Evolutionary conservation across 2,888 invertebrate genomes (phyloP), one percentile per base, ranked within the genome.

Genomic region (Ophraella communa): DNA sequence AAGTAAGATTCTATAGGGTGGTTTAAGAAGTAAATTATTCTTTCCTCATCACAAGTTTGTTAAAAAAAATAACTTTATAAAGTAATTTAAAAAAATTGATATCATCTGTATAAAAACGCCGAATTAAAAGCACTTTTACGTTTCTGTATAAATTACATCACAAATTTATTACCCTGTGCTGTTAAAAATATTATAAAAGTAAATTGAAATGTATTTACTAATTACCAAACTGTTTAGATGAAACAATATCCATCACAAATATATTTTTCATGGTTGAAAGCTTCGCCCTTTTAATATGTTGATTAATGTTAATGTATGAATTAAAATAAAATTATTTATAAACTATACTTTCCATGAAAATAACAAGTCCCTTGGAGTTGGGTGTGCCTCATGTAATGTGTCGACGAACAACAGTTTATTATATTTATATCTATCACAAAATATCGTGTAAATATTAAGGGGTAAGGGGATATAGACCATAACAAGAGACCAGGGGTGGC

Each of bases 341-440:
- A 21, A 14, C 7, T 56, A 27, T 35, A 47, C n/a, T 35, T 21
- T 27, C 17, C 27, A 51, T 51, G 17, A 27, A 51, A 51, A 27
- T 14, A n/a, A 17, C 17, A 35, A 57, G 53, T 58, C 63, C 63
- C 63, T 20, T 35, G 58, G 52, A n/a, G 30, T 30, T 53, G 52
- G 63, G 63, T 30, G 63, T 58, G 63, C 21, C 17, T 4, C 27
- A 45, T 23, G 21, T 27, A 24, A 17, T 27, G 39, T 55, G 53
- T 53, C 23, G 23, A 44, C 35, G 27, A 27, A 51, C 33, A 52
- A 39, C 23, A 23, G 23, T 45, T 62, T 55, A 62, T 62, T 62
- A 62, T 45, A 55, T 54, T 49, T 27, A 27, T n/a, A n/a, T n/a
- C n/a, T n/a, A n/a, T n/a, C 27, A 23, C 8, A 51, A 51, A 62